A percentile compares a stretch with the other conserved stretches of the same genome.
phyloP scores from a whole-genome alignment of 2,888 invertebrate genomes.

The Conomelus anceps region DNA sequence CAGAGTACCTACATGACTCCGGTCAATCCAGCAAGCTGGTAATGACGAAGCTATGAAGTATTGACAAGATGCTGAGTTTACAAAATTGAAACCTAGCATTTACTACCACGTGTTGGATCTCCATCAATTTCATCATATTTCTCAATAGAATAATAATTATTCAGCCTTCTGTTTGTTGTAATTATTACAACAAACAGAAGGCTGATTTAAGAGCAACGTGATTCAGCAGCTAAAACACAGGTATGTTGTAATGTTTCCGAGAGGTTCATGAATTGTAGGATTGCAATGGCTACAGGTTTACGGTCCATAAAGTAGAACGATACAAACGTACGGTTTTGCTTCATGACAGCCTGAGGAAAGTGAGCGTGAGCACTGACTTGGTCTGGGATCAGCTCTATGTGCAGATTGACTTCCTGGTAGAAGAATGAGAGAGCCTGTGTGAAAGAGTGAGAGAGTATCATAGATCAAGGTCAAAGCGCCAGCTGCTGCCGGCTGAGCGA shows the following conservation, averaged over 20 bases:
- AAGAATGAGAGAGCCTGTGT: neutral
- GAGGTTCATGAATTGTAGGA: neutral
- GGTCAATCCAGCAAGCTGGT: no score
- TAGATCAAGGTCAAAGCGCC: neutral
- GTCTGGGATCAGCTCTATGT: neutral
- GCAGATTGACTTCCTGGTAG: slow-evolving; percentile 1
- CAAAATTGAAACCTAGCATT: no score
- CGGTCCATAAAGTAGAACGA: neutral
- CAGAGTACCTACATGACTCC: no score
- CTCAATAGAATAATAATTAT: neutral
- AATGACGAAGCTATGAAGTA: no score
- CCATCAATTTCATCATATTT: no score
- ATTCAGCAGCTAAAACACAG: neutral
- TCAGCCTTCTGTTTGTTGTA: no score
- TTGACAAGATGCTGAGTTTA: no score
- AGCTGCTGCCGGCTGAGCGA: neutral
- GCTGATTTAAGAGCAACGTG: neutral
- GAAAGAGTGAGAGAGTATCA: neutral
- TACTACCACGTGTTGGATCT: no score
- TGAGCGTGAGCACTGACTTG: neutral
- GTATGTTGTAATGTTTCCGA: neutral
- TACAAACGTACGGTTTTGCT: neutral
- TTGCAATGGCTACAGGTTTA: neutral
- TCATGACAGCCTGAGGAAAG: neutral
- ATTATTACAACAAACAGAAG: neutral